Evolutionary conservation across 2,797 vertebrate genomes (phyloP).

Genomic region (Knipowitschia caucasica): DNA sequence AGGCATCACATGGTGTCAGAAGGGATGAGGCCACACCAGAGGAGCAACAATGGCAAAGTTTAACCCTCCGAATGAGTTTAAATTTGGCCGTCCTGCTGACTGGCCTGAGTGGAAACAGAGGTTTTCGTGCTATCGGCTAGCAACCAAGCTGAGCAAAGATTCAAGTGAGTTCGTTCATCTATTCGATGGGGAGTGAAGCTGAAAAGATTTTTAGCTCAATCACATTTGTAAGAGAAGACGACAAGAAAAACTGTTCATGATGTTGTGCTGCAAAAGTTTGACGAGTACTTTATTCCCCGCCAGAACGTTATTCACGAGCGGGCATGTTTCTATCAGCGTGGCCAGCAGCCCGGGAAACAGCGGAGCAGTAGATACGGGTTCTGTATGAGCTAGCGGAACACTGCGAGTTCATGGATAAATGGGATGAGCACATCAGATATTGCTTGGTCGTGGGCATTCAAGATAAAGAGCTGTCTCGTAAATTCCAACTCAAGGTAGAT

Average conservation of each 20-base stretch:
- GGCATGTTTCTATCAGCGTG: constrained; percentile 18
- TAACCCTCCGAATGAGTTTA: neutral
- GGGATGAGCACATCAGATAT: constrained; percentile 18
- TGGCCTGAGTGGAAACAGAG: neutral
- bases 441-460: constrained; percentile 17
- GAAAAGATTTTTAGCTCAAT: constrained; percentile 28
- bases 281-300: constrained; percentile 19
- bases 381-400: constrained; percentile 15
- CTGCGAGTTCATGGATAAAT: constrained; percentile 10
- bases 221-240: neutral
- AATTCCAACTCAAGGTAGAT: constrained; percentile 14
- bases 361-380: constrained; percentile 10
- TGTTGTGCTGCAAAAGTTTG: constrained; percentile 1
- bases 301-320: constrained; percentile 21
- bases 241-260: constrained; percentile 13
- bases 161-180: constrained; percentile 8
- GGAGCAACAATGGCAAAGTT: neutral
- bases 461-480: constrained; percentile 16
- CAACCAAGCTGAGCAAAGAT: neutral
- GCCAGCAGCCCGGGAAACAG: constrained; percentile 9
- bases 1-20: constrained; percentile 1
- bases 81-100: neutral
- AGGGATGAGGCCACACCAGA: neutral
- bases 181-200: constrained; percentile 23
- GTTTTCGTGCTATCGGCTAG: neutral